Base-by-base conservation (phyloP, 2,888 invertebrate genomes). In the Cephonodes hylas region DNA sequence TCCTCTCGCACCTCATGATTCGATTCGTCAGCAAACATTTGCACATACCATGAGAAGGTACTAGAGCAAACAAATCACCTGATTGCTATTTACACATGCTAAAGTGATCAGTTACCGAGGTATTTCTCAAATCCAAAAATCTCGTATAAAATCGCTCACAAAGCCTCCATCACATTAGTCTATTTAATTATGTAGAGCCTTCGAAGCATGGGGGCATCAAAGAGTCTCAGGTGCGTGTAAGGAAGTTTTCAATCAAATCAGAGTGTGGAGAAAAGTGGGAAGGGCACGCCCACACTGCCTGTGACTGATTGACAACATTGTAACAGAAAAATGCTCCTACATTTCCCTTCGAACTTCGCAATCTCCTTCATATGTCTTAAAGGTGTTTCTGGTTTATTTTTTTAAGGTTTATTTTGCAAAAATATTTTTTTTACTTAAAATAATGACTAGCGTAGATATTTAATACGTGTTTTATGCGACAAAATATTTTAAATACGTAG, bases 171-270 rank as follows among this genome's bases (percentile, higher is more conserved):
- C n/a, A 13, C 38, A 15, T 23, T 38, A 22, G n/a, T 42, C 25
- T 34, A 46, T 46, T 53, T 53, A 31, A 53, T 53, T 53, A 53
- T 18, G 53, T 31, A 31, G 18, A 53, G 18, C 53, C 53, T 53
- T 31, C 4, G 7, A 23, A 42, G 15, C 3, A 2, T 15, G 15
- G 5, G 27, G 31, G 25, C 27, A 27, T 27, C 38, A 38, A 38
- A 38, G 20, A 25, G 84, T 72, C 89, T 78, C 91, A 91, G 91
- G 91, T 91, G 91, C 76, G 74, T 74, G 72, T 68, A 77, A 80
- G 81, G 81, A 87, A 89, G 86, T 89, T 90, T 89, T 88, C 89
- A 89, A 91, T 91, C 91, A 89, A 89, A 90, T 89, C 88, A 88
- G 76, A 77, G 77, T 77, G 76, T 77, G 81, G 77, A 76, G 75